Conservation (phyloP, 1,140 invertebrate species). For the Bombus waltoni region DNA sequence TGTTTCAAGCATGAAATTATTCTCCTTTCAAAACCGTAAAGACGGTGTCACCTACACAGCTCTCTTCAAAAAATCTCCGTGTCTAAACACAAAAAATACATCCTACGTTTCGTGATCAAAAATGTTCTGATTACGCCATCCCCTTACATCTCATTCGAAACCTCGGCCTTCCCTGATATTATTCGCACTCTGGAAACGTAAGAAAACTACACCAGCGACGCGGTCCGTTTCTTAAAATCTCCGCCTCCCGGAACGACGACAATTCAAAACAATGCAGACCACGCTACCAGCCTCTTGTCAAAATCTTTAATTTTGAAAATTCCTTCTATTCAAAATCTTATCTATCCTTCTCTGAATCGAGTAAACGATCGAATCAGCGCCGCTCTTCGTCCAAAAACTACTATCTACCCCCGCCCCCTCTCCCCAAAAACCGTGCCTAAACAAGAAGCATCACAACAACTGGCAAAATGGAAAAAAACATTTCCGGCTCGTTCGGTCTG, state of each 20-base stretch:
- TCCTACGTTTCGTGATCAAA: neutral
- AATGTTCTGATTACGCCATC: neutral
- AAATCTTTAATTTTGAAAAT: no score
- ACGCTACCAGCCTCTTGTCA: no score
- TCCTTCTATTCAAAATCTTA: no score
- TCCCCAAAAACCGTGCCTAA: accelerated
- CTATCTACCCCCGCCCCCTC: no score
- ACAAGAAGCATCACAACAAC: neutral
- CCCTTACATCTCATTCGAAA: no score
- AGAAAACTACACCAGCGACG: no score
- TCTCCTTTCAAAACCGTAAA: neutral
- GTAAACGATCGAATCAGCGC: no score
- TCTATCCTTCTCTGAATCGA: no score
- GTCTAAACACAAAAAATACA: neutral
- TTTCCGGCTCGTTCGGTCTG: neutral
- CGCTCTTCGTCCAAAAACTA: no score
- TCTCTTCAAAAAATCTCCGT: neutral
- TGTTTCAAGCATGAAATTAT: neutral
- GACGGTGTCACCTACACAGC: neutral
- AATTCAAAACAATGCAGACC: no score
- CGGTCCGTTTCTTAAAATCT: neutral
- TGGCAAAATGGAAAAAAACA: neutral
- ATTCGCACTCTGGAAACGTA: neutral
- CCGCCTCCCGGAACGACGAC: neutral
- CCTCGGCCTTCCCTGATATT: neutral